Conservation (phyloP, 2,113 vertebrate species). For the Sorex araneus region DNA sequence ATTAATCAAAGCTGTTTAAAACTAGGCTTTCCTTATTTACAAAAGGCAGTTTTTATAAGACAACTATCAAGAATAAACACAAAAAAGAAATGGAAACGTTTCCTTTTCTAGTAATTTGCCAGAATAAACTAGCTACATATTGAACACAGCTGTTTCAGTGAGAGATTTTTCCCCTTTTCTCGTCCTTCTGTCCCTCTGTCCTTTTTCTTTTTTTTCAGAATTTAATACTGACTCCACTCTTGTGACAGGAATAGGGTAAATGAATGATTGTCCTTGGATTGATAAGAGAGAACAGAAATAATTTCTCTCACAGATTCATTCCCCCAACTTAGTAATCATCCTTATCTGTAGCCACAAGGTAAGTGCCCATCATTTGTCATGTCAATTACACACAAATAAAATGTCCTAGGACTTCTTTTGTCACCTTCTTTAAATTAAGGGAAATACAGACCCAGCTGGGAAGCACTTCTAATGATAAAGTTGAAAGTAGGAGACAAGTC, state of each 20-base stretch:
- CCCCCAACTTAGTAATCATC: slow-evolving; percentile 50
- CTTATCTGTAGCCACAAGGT: not conserved
- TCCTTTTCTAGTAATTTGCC: slow-evolving; percentile 72
- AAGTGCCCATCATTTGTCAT: slow-evolving; percentile 42
- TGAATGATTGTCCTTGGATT: slow-evolving; percentile 66
- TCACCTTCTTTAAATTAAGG: not conserved
- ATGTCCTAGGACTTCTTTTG: slow-evolving; percentile 25
- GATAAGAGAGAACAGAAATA: slow-evolving; percentile 67
- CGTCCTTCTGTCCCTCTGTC: no score
- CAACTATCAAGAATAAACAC: slow-evolving; percentile 81
- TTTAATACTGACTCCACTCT: slow-evolving; percentile 63
- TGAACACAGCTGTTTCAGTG: slow-evolving; percentile 78
- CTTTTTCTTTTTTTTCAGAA: not conserved
- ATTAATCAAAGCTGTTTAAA: slow-evolving; percentile 79
- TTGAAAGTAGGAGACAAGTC: not conserved
- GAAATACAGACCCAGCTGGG: not conserved
- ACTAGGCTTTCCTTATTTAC: slow-evolving; percentile 78
- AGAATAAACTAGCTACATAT: slow-evolving; percentile 67
- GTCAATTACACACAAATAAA: slow-evolving; percentile 35
- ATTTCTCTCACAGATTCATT: slow-evolving; percentile 41
- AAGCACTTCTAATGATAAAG: slow-evolving; percentile 39
- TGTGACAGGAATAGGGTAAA: slow-evolving; percentile 60
- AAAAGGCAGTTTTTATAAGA: slow-evolving; percentile 73
- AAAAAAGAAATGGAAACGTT: slow-evolving; percentile 75
- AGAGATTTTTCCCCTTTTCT: slow-evolving; percentile 51